Evolutionary conservation across 2,888 invertebrate genomes (phyloP).

Genomic region (Eristalinus sepulchralis): DNA sequence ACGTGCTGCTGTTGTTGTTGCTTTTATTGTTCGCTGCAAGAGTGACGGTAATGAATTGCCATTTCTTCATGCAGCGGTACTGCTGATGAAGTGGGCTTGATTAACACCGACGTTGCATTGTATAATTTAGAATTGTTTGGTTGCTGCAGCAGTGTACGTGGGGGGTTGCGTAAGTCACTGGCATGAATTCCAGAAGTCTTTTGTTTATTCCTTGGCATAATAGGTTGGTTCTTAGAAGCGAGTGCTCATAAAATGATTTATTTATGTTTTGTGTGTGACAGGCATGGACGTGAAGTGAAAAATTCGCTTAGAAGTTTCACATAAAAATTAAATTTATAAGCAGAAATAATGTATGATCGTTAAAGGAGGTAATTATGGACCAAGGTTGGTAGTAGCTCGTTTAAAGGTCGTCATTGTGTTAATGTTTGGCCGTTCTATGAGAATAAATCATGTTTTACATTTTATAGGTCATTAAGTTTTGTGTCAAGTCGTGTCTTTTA

Average conservation of each 20-base stretch:
- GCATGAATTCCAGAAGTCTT: not conserved
- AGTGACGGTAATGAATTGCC: slow-evolving; percentile 59
- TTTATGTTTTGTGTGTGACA: slow-evolving; percentile 8
- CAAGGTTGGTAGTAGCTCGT: not conserved
- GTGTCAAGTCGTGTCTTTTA: not conserved
- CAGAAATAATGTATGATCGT: not conserved
- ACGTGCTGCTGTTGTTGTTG: not conserved
- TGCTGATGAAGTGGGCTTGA: slow-evolving; percentile 13
- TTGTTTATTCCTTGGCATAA: not conserved
- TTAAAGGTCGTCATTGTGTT: not conserved
- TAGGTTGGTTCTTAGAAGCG: slow-evolving; percentile 7
- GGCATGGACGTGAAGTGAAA: not conserved
- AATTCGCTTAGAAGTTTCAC: not conserved
- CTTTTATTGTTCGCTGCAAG: not conserved
- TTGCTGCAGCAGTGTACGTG: not conserved
- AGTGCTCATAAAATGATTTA: slow-evolving; percentile 9
- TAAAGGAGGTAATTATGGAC: not conserved
- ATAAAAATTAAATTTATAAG: not conserved
- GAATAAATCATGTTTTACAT: not conserved
- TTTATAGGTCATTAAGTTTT: not conserved
- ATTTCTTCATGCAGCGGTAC: slow-evolving; percentile 8
- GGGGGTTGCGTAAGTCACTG: slow-evolving; percentile 16
- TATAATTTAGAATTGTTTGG: slow-evolving; percentile 7
- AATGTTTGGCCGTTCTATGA: not conserved
- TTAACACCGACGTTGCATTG: slow-evolving; percentile 21